Base-by-base conservation (phyloP, 2,113 vertebrate species). In the Malurus cyaneus region DNA sequence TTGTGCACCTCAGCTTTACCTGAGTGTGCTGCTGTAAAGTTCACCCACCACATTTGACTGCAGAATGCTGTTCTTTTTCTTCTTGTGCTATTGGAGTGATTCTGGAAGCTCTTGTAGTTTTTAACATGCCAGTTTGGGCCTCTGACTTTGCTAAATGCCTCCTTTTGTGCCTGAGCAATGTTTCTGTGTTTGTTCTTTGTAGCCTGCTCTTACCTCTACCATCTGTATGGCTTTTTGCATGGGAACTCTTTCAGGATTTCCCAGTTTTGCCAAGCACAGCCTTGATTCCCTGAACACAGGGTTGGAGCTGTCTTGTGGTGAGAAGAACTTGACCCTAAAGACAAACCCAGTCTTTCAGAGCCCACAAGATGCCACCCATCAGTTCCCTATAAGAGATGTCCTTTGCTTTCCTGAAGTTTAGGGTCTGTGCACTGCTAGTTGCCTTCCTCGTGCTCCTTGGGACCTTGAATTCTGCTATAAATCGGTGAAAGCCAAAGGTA, bases 141-240 rank as follows among this genome's bases (percentile, higher is more conserved):
- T 14, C 39, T 66, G 74, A 14, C 25, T 72, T 80, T 46, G 9
- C 49, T 67, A 25, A 85, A 52, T 41, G 17, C 41, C n/a, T 18
- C 18, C 6, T 59, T 87, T 46, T 12, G 10, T 66, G 14, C 42
- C 39, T 66, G 6, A 52, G 29, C 5, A 66, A 14, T 23, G 12
- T 66, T 76, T 69, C 42, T 52, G 4, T 1, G 0, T 25, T 67
- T 0, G 0, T 42, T 19, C 28, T 49, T 49, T 31, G 28, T 41
- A 53, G 24, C 18, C 29, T 81, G 7, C n/a, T 18, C 29, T 82
- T 72, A 28, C 18, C 42, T 92, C 39, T 46, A 0, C 19, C 19
- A 39, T 16, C 18, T 18, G 2, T 32, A 2, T 47, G n/a, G 50
- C 5, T 56, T 80, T 86, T 42, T 80, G 32, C 11, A 10, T 36